Percentiles rank a stretch among this genome's conserved stretches.
phyloP scores from a whole-genome alignment of 2,797 vertebrate species.

The Eulemur albifrons region DNA sequence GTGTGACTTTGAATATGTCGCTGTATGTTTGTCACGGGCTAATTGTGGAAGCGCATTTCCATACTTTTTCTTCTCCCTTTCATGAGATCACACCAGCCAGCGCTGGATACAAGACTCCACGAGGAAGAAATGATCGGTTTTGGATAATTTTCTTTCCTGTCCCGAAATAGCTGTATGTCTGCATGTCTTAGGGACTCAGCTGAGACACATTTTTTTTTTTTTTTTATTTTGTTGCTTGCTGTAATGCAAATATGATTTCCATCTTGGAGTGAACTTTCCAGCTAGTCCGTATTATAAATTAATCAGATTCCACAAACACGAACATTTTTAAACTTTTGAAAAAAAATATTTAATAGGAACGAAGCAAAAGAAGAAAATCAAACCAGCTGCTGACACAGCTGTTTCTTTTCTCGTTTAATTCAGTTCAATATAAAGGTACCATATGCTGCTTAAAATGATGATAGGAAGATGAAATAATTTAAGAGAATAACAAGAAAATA shows the following conservation, averaged over 20 bases:
- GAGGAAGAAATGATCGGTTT: slow-evolving; percentile 65
- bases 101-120: slow-evolving; percentile 29
- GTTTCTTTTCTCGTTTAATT: slow-evolving; percentile 94
- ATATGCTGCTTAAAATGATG: slow-evolving; percentile 93
- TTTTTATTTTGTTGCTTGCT: neutral
- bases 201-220: slow-evolving; percentile 20
- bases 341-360: slow-evolving; percentile 90
- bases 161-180: slow-evolving; percentile 63
- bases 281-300: slow-evolving; percentile 69
- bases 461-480: slow-evolving; percentile 93
- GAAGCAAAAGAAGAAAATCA: slow-evolving; percentile 88
- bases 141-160: slow-evolving; percentile 71
- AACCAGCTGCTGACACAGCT: slow-evolving; percentile 92
- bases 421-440: slow-evolving; percentile 93
- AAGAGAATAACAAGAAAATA: slow-evolving; percentile 91
- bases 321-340: slow-evolving; percentile 83
- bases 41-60: slow-evolving; percentile 55
- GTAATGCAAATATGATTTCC: slow-evolving; percentile 45
- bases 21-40: slow-evolving; percentile 35
- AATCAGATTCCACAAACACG: slow-evolving; percentile 77
- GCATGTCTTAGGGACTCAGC: slow-evolving; percentile 53
- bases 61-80: slow-evolving; percentile 43
- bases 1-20: neutral
- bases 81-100: slow-evolving; percentile 10
- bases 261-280: slow-evolving; percentile 12